Evolutionary conservation across 2,888 invertebrate species (phyloP).

Genomic region (Apotomis turbidana): DNA sequence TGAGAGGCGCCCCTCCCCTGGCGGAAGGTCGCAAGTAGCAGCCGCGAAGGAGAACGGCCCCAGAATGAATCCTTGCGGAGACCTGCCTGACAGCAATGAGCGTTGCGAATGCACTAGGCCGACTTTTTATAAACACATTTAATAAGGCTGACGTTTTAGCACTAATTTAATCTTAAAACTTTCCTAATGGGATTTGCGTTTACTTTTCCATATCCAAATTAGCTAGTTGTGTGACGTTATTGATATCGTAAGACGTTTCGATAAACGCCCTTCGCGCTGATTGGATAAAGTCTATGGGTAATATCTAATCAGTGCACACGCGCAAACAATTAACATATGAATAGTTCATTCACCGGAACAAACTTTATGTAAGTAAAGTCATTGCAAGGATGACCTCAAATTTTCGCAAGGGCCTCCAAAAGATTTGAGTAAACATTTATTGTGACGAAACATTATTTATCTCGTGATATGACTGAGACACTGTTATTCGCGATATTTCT

Average conservation of each 20-base stretch:
- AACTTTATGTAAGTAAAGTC: slow-evolving; percentile 53
- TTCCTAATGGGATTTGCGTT: slow-evolving; percentile 1
- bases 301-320: slow-evolving; percentile 68
- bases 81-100: slow-evolving; percentile 61
- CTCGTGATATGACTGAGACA: slow-evolving; percentile 3
- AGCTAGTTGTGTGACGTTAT: slow-evolving; percentile 7
- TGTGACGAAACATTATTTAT: not conserved
- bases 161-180: not conserved
- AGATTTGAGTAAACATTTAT: not conserved
- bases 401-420: slow-evolving; percentile 56
- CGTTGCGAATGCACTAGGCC: slow-evolving; percentile 50
- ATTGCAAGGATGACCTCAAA: slow-evolving; percentile 51
- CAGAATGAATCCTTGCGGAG: slow-evolving; percentile 77
- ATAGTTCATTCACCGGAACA: slow-evolving; percentile 71
- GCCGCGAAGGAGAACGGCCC: slow-evolving; percentile 78
- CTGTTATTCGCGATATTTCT: slow-evolving; percentile 51
- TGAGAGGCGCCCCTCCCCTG: slow-evolving; percentile 81
- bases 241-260: slow-evolving; percentile 17
- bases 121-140: slow-evolving; percentile 13
- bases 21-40: slow-evolving; percentile 78
- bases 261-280: slow-evolving; percentile 17
- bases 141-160: not conserved
- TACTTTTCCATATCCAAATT: slow-evolving; percentile 17
- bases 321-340: slow-evolving; percentile 58
- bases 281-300: slow-evolving; percentile 52